Evolutionary conservation across 2,888 invertebrate species (phyloP).

Genomic region (Keiferia lycopersicella): DNA sequence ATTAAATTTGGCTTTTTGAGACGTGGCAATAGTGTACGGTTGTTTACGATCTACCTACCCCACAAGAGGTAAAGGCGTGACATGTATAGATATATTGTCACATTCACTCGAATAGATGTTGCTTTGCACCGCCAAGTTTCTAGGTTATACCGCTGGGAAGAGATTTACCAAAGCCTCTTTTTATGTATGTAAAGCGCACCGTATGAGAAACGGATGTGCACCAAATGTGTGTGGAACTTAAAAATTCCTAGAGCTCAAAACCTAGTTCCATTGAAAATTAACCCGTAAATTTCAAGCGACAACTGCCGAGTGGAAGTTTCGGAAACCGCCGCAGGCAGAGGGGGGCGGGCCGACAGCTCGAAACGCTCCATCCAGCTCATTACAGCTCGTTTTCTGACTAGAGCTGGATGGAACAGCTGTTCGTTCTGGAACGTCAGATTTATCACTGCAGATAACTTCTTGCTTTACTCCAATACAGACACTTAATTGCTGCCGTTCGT

Average conservation of each 20-base stretch:
- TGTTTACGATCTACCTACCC: no score
- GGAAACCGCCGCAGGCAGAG: constrained; percentile 72
- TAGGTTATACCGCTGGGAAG: no score
- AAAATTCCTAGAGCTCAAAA: constrained; percentile 69
- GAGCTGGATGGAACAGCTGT: constrained; percentile 35
- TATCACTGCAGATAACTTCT: constrained; percentile 27
- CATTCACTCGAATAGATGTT: no score
- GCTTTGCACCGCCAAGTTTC: no score
- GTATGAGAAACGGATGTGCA: constrained; percentile 45
- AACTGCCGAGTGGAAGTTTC: constrained; percentile 77
- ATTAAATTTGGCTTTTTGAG: no score
- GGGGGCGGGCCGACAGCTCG: constrained; percentile 51
- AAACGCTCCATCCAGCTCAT: constrained; percentile 58
- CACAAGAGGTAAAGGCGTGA: no score
- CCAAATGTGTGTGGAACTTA: constrained; percentile 61
- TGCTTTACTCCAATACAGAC: constrained; percentile 20
- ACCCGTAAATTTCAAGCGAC: constrained; percentile 79
- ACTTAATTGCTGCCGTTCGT: constrained; percentile 12
- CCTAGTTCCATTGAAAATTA: constrained; percentile 75
- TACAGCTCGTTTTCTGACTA: constrained; percentile 51
- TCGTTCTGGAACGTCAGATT: constrained; percentile 33
- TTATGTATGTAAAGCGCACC: constrained; percentile 27
- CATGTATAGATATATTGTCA: no score
- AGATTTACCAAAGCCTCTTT: background rate
- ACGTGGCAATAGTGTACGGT: no score